phyloP scores from a whole-genome alignment of 1,140 invertebrate species.

The Arion vulgaris region DNA sequence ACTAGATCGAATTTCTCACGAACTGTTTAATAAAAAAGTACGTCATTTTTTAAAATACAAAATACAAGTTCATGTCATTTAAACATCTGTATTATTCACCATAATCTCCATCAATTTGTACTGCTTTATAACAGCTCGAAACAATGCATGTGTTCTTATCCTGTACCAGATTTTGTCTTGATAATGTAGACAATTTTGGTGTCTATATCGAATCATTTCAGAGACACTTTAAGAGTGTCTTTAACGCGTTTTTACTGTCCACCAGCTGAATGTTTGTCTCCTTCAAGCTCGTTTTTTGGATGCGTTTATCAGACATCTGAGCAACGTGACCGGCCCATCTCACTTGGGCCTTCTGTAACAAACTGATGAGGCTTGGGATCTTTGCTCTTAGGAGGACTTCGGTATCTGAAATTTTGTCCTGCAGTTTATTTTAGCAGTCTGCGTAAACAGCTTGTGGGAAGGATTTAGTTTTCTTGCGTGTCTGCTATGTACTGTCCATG shows the following conservation, averaged over 20 bases:
- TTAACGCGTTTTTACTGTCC: not conserved
- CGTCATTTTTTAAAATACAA: not conserved
- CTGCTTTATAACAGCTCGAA: not conserved
- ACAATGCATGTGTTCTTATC: not conserved
- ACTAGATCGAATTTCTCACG: not conserved
- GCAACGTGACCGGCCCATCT: no score
- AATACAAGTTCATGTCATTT: not conserved
- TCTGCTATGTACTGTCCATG: no score
- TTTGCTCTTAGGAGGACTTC: no score
- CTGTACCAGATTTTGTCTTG: not conserved
- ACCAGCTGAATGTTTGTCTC: not conserved
- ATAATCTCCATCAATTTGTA: conserved; percentile 3
- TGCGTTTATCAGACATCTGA: no score
- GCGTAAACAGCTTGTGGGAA: no score
- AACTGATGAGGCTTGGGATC: no score
- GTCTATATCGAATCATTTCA: not conserved
- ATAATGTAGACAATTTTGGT: not conserved
- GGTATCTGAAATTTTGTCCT: no score
- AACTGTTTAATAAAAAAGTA: not conserved
- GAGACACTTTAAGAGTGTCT: not conserved
- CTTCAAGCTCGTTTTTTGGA: no score
- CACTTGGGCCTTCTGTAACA: no score
- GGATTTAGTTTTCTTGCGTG: no score
- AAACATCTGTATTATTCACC: not conserved
- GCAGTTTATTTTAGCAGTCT: no score